Evolutionary conservation across 2,113 vertebrate genomes (phyloP).

Genomic region (Ascaphus truei): DNA sequence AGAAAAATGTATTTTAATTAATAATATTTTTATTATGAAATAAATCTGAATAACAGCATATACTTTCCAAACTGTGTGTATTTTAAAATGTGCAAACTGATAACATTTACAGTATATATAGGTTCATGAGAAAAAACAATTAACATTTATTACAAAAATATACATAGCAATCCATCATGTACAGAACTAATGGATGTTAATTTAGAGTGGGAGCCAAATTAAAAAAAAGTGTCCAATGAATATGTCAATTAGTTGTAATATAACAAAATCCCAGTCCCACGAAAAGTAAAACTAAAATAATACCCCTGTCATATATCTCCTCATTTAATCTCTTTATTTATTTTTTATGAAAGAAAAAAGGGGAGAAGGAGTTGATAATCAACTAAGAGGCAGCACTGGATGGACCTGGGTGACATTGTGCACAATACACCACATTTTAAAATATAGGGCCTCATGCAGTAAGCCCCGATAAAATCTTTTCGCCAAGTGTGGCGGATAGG

Average conservation of each 20-base stretch:
- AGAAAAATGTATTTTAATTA: constrained; percentile 53
- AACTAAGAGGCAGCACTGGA: too few relatives aligned
- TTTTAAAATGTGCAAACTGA: constrained; percentile 60
- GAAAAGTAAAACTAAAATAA: too few relatives aligned
- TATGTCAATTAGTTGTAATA: constrained; percentile 47
- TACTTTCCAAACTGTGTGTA: constrained; percentile 55
- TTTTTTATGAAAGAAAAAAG: too few relatives aligned
- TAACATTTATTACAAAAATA: constrained; percentile 62
- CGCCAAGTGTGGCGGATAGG: too few relatives aligned
- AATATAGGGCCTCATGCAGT: too few relatives aligned
- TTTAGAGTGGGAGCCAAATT: constrained; percentile 43
- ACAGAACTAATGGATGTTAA: constrained; percentile 29
- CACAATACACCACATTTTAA: too few relatives aligned
- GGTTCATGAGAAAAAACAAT: constrained; percentile 58
- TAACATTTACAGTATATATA: constrained; percentile 53
- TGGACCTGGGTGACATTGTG: too few relatives aligned
- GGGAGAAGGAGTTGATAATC: too few relatives aligned
- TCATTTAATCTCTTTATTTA: too few relatives aligned
- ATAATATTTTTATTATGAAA: constrained; percentile 58
- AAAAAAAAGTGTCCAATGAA: constrained; percentile 55
- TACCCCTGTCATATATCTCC: too few relatives aligned
- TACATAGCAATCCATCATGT: constrained; percentile 56
- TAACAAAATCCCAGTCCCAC: constrained; percentile 44
- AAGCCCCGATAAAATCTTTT: too few relatives aligned
- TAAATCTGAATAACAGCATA: constrained; percentile 54